These are phyloP conservation scores for Coptodon bakossiorum DNA, from an alignment of 2,113 vertebrate species.

Conservation along the genomic window DNA sequence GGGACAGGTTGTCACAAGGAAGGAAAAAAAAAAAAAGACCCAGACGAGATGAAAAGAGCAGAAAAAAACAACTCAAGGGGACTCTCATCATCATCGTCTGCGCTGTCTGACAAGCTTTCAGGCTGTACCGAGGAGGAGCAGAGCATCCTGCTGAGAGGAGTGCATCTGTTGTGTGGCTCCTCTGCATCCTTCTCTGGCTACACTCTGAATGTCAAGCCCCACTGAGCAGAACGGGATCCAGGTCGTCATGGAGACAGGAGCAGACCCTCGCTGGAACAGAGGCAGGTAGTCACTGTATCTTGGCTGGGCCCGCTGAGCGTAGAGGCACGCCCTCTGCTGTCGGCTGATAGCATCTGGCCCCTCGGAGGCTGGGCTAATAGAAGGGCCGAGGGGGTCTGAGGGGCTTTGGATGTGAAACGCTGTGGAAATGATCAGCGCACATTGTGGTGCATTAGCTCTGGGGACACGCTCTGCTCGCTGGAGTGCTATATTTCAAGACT, in stretches of 20 bases:
- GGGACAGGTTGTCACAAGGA: conserved; percentile 65
- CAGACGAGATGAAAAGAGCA: conserved; percentile 12
- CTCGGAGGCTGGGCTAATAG: neutral
- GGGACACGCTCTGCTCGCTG: neutral
- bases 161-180: conserved; percentile 60
- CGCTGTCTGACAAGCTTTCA: conserved; percentile 31
- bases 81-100: conserved; percentile 15
- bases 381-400: conserved; percentile 3
- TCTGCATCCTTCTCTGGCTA: conserved; percentile 60
- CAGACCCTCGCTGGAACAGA: conserved; percentile 59
- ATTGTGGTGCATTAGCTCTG: conserved; percentile 16
- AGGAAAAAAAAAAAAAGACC: conserved; percentile 8
- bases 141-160: conserved; percentile 55
- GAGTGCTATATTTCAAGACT: conserved; percentile 42
- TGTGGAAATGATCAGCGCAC: conserved; percentile 10
- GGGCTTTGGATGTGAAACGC: conserved; percentile 26
- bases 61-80: neutral
- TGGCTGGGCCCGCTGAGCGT: conserved; percentile 35
- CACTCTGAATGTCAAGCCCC: conserved; percentile 69
- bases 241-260: conserved; percentile 71
- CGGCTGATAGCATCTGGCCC: neutral
- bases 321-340: conserved; percentile 58
- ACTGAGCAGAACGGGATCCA: conserved; percentile 59
- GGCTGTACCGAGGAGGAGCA: conserved; percentile 25
- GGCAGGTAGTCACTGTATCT: conserved; percentile 61